Base-by-base conservation (phyloP, 2,113 vertebrate species). In the Sphyrna mokarran region DNA sequence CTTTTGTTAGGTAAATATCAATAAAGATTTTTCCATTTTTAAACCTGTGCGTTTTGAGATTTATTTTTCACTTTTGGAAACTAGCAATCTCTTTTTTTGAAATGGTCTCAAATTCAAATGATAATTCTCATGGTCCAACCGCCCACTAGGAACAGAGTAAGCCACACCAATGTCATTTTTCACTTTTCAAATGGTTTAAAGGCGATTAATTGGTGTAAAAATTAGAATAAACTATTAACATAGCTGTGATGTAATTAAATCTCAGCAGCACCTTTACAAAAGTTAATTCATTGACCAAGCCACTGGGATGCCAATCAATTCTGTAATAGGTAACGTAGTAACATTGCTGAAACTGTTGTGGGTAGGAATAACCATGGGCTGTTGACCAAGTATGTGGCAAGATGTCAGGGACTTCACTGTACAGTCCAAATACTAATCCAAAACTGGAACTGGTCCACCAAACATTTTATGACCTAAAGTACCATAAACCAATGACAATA, bases 251-350 rank as follows among this genome's bases (percentile, higher is more conserved):
- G 16, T 83, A 83, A 83, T 18, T 37, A 37, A 18, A 83, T 83
- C 78, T 83, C n/a, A 83, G n/a, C n/a, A 83, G 78, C 40, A n/a
- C 40, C n/a, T 37, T 83, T n/a, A 83, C 78, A 83, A 83, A 83
- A n/a, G 2, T 16, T 83, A 37, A 83, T 37, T 83, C n/a, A 83
- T 40, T 83, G 78, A 40, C 14, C 13, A 83, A 83, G 78, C 16
- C 78, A 83, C 78, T 83, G 16, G 40, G 40, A 37, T 83, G 78
- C 14, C 14, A 83, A 40, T 83, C n/a, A 83, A 83, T 83, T 83
- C 14, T 83, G 16, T 40, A 83, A 37, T 3, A 83, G 78, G n/a
- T n/a, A 83, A 83, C n/a, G 1, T 40, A n/a, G n/a, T n/a, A 83
- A 83, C n/a, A 1, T 40, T 83, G 40, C 16, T 83, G n/a, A 33